Base-by-base conservation (phyloP, 2,888 invertebrate species). In the Hyposoter didymator region DNA sequence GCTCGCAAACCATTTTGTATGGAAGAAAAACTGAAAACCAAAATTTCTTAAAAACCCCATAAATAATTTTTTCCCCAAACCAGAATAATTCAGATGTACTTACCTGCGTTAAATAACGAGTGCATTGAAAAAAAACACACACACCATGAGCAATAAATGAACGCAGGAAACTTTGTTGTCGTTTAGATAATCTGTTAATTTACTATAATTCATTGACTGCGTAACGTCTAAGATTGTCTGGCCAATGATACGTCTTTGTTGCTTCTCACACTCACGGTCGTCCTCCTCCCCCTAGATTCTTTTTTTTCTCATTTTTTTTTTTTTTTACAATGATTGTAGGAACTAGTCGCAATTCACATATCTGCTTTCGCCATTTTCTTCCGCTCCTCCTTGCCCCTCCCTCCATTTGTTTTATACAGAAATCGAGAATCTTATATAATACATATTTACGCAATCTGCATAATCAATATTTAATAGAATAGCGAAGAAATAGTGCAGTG, bases 181-280 rank as follows among this genome's bases (percentile, higher is more conserved):
- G 75, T 67, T 82, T 80, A 45, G 75, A 76, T 85, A 80, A 79
- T 80, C 72, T 76, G 66, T 80, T 82, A 74, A 78, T 83, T 83
- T 85, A 76, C 85, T 85, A 82, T 85, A 62, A 82, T 82, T 85
- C 79, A 82, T 79, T 82, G 76, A 80, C 79, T 80, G 84, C 85
- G 85, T 89, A 89, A 89, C 87, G 87, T 88, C 82, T 90, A 90
- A 78, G 90, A 90, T 90, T 90, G 90, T 90, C 90, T 90, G 89
- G 88, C 89, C 88, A 89, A 85, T 89, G 89, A 89, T 89, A 89
- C 87, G 88, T 89, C 84, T 87, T 80, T 72, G 83, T 84, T 84
- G 64, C 62, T 74, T 78, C 62, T 84, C 66, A 79, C 84, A 82
- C 66, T 69, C 81, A 39, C 74, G 67, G 75, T 78, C 39, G 12